These are phyloP conservation scores for Ligdia adustata DNA, from an alignment of 2,888 invertebrate genomes.

Conservation along the genomic window DNA sequence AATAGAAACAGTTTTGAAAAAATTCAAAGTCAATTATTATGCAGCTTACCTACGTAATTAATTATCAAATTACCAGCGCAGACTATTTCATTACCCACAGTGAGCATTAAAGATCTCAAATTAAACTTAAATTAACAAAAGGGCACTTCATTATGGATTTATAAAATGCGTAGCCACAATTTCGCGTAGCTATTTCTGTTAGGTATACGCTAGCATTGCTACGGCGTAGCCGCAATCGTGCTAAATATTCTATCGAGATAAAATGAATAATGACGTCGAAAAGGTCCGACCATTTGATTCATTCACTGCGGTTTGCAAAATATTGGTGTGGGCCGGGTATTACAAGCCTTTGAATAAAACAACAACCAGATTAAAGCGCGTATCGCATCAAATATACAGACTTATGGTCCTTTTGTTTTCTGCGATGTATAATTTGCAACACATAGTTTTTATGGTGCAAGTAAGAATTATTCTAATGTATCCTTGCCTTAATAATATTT, in stretches of 20 bases:
- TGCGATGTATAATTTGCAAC: constrained; percentile 35
- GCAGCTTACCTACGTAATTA: not conserved
- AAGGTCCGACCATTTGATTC: constrained; percentile 47
- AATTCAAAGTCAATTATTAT: not conserved
- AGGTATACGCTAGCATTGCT: constrained; percentile 15
- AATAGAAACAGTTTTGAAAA: too few relatives aligned
- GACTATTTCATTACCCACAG: constrained; percentile 3
- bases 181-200: constrained; percentile 1
- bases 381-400: constrained; percentile 42
- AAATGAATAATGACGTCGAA: constrained; percentile 32
- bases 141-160: constrained; percentile 5
- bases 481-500: too few relatives aligned
- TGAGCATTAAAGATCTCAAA: not conserved
- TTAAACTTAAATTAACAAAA: not conserved
- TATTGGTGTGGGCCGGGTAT: constrained; percentile 44
- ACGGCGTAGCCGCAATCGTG: constrained; percentile 18
- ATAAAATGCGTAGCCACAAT: constrained; percentile 12
- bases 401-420: constrained; percentile 29
- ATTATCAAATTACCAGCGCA: not conserved
- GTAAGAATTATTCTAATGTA: constrained; percentile 30
- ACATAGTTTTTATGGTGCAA: constrained; percentile 45
- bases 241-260: constrained; percentile 25
- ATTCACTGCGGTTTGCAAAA: constrained; percentile 41
- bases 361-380: constrained; percentile 30
- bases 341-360: constrained; percentile 42